Evolutionary conservation across 2,113 vertebrate genomes (phyloP), one percentile per base, ranked within the genome.

Genomic region (Zosterops japonicus): DNA sequence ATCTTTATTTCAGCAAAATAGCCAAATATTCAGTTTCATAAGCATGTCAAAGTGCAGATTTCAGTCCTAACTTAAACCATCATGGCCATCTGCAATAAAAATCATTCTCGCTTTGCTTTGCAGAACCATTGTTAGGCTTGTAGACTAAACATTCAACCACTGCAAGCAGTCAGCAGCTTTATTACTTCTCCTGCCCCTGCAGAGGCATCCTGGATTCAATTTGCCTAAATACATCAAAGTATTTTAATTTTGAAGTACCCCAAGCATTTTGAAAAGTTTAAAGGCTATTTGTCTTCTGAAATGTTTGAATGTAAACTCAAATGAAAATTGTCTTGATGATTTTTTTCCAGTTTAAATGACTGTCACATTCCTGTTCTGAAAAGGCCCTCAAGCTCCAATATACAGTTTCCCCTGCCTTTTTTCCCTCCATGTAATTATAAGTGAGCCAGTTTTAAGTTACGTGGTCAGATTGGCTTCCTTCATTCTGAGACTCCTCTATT

Each of bases 81-180:
- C 93, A 79, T 42, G 50, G 36, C 93, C 96, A 97, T 97, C 95
- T 97, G 95, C 95, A 97, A 94, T 97, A 98, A 97, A 97, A 97
- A 97, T 88, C 93, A 57, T 95, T 97, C 90, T 97, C 41, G 4
- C 89, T 95, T 83, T 31, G n/a, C 83, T 91, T 96, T 94, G 93
- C 95, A 96, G 75, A 95, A 93, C 92, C 76, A 8, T 93, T 97
- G 96, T 94, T 96, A 95, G 86, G 79, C 83, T 95, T 25, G 53
- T 94, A 98, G 98, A 98, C 98, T 98, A 98, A 98, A 98, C 97
- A 98, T 97, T 94, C 63, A 96, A 94, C 95, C 35, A 22, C 96
- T 97, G 97, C 93, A 76, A 92, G 96, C 96, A 96, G 95, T 97
- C 97, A 96, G 95, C 95, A 95, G 96, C 94, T 97, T 98, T 97